Base-by-base conservation (phyloP, 2,888 invertebrate genomes). In the Ethmia dodecea region DNA sequence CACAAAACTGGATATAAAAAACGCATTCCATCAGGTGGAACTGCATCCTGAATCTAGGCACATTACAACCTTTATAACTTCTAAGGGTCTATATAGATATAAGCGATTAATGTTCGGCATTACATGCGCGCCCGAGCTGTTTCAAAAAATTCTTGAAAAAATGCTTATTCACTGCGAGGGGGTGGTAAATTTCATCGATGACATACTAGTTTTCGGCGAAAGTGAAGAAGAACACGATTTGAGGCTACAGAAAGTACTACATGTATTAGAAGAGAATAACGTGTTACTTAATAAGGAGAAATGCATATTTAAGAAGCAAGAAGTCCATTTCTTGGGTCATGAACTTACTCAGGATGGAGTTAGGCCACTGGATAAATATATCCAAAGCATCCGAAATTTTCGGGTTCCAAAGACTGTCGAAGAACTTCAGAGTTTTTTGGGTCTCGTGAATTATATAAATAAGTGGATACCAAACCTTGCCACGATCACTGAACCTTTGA, bases 41-140 rank as follows among this genome's bases (percentile, higher is more conserved):
- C 18, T 31, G 5, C 31, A 31, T 10, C 22, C 31, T 4, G 13
- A 18, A 5, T 12, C 22, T 8, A 31, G 31, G 14, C 22, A 31
- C 13, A 18, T 18, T 18, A 18, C 18, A 18, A 18, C 18, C 18
- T 18, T 18, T 18, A 18, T 18, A 4, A 18, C 18, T 31, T 39
- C 37, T 31, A 45, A 45, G 25, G 33, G 70, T 0, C 31, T 75
- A 9, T 69, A 39, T 36, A 39, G 64, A 16, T 80, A 67, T 38
- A 76, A 73, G 43, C 29, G 71, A 8, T 20, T 72, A 5, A 65
- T 65, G 60, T 73, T 72, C 38, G 70, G 69, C 0, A 60, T 78
- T 8, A 52, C 49, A 1, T 69, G 69, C 31, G 81, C 81, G 3
- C 65, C 70, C 0, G 80, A 55, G 29, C 3, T 42, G 0, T 58